Conservation (phyloP, 37 sponge, comb jelly and placozoan genomes). For the Theonella swinhoei region DNA sequence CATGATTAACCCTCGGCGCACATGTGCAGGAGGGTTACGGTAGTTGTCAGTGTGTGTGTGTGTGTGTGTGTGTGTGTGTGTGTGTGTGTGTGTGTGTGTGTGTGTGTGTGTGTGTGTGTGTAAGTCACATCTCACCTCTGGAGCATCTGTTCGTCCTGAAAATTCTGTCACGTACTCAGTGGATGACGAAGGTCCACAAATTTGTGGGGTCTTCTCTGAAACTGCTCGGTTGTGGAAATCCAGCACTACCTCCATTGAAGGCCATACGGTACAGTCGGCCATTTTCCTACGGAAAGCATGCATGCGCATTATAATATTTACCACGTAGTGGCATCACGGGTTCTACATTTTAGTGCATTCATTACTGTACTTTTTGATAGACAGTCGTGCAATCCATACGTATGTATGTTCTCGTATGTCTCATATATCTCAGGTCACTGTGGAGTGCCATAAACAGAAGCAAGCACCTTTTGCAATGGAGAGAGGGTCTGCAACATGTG, state of each 20-base stretch:
- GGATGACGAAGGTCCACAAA: background rate
- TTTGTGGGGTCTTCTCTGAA: background rate
- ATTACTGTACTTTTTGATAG: too few species aligned
- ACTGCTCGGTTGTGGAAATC: background rate
- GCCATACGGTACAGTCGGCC: background rate
- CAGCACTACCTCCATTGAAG: background rate
- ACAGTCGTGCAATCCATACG: too few species aligned
- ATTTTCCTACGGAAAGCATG: background rate
- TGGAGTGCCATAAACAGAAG: too few species aligned
- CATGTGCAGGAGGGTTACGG: background rate
- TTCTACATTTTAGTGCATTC: too few species aligned
- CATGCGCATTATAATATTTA: background rate
- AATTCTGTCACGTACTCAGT: background rate
- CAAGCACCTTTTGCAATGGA: background rate
- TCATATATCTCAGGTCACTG: too few species aligned
- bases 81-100: background rate
- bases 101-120: background rate
- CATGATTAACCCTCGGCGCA: background rate
- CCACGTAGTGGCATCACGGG: background rate
- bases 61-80: background rate
- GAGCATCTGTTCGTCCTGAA: background rate
- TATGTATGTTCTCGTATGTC: too few species aligned
- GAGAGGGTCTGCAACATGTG: background rate
- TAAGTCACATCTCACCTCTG: background rate
- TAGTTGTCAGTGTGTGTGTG: background rate